Evolutionary conservation across 2,113 vertebrate genomes (phyloP), one percentile per base, ranked within the genome.

Genomic region (Herpetotheres cachinnans): DNA sequence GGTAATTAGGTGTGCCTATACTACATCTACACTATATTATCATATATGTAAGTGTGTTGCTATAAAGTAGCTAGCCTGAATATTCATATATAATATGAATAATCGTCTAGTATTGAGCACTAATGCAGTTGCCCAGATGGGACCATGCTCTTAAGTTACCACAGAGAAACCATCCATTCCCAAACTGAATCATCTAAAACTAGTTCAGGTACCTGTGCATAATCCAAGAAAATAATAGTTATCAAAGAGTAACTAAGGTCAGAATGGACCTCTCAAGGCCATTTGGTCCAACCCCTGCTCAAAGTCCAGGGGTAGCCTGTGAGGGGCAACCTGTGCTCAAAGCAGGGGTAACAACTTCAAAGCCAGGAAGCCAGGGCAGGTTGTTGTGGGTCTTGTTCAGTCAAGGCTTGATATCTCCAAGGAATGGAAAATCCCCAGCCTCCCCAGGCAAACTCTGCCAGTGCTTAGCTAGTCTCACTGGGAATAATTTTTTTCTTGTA

Each of bases 31-130:
- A 8, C 44, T 55, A 2, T 6, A 16, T 32, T 42, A 63, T 10
- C 1, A 0, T 10, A 6, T 19, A 34, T 1, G 5, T 22, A 47
- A 6, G 19, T 38, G 5, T 27, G 30, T 13, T 87, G 11, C 63
- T 24, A 34, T 59, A 65, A 59, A 59, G 4, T 47, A 80, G 13
- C n/a, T 29, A 52, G 29, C 25, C 42, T 65, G 26, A 69, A 34
- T 14, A 24, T 1, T 5, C 5, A 42, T 42, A 25, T 7, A 81
- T 2, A 6, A 71, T 14, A 42, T 42, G 42, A 42, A 42, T 42
- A 42, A 42, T 14, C 62, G 4, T 56, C 67, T 49, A 59, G 16
- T 40, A 55, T 0, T 46, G 15, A 93, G 47, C 38, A 58, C 30
- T 63, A 88, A 82, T 25, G 3, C 52, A 62, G 42, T 13, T 62